Percentiles rank a stretch among this genome's conserved stretches.
Evolutionary conservation across 2,113 vertebrate species (phyloP).

Genomic region (Chaenogobius annularis): DNA sequence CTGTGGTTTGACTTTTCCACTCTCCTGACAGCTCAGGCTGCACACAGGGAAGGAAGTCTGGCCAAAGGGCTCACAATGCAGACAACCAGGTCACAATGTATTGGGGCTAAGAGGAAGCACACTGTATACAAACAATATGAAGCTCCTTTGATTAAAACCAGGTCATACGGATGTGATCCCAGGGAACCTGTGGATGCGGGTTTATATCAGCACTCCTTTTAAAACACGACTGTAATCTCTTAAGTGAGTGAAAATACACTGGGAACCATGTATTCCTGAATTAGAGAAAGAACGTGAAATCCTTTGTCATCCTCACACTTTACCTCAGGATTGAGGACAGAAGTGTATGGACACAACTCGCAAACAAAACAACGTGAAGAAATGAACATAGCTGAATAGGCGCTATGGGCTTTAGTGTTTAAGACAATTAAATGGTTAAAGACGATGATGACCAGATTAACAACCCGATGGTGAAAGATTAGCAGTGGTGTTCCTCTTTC

Average conservation of each 20-base stretch:
- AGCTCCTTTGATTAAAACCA: neutral
- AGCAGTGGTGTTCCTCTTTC: neutral
- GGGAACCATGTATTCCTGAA: slow-evolving; percentile 29
- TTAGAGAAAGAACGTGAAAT: slow-evolving; percentile 8
- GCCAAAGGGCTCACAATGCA: slow-evolving; percentile 22
- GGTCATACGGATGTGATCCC: neutral
- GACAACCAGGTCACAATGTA: neutral
- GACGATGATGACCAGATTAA: slow-evolving; percentile 20
- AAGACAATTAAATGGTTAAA: slow-evolving; percentile 12
- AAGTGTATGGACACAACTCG: neutral
- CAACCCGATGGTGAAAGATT: too few species aligned
- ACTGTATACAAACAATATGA: neutral
- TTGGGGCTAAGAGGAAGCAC: neutral
- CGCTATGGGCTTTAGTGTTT: slow-evolving; percentile 16
- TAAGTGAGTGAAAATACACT: slow-evolving; percentile 30
- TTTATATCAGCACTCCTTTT: neutral
- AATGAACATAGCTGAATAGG: slow-evolving; percentile 9
- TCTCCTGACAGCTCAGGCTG: slow-evolving; percentile 23
- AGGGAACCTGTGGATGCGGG: slow-evolving; percentile 4
- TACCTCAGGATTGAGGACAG: neutral
- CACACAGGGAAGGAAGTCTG: slow-evolving; percentile 55
- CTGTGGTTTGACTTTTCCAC: slow-evolving; percentile 45
- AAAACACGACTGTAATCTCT: slow-evolving; percentile 15
- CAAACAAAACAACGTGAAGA: slow-evolving; percentile 16
- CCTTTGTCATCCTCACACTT: neutral